Percentiles rank a stretch among this genome's conserved stretches.
Evolutionary conservation across 1,140 invertebrate species (phyloP).

Genomic region (Cherax quadricarinatus): DNA sequence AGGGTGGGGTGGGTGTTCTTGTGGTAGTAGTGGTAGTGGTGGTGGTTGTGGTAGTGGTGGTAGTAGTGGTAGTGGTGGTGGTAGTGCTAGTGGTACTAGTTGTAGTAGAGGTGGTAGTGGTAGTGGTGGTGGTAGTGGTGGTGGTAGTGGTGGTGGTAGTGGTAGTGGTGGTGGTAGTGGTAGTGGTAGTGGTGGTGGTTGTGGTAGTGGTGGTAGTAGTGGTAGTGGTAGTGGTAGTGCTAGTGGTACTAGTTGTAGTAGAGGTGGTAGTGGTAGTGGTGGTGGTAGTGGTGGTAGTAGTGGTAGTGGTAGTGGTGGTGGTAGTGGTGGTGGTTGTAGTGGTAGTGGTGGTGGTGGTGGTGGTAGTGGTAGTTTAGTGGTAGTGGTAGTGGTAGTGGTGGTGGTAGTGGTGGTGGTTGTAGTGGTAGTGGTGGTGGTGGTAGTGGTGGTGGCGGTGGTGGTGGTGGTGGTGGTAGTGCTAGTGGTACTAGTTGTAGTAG

Average conservation of each 20-base stretch:
- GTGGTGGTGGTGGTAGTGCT: too few relatives aligned
- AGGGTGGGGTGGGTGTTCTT: too few relatives aligned
- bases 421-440: too few relatives aligned
- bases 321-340: too few relatives aligned
- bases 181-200: background rate
- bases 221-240: background rate
- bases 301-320: background rate
- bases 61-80: background rate
- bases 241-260: too few relatives aligned
- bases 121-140: constrained; percentile 4
- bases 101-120: background rate
- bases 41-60: too few relatives aligned
- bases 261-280: too few relatives aligned
- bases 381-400: too few relatives aligned
- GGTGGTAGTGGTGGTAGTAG: background rate
- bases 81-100: background rate
- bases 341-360: too few relatives aligned
- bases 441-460: too few relatives aligned
- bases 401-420: too few relatives aligned
- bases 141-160: background rate
- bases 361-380: background rate
- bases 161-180: background rate
- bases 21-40: too few relatives aligned
- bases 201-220: background rate
- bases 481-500: constrained; percentile 17